Percentiles rank a stretch among this genome's conserved stretches.
phyloP scores from a whole-genome alignment of 2,113 vertebrate genomes.

The Tautogolabrus adspersus region DNA sequence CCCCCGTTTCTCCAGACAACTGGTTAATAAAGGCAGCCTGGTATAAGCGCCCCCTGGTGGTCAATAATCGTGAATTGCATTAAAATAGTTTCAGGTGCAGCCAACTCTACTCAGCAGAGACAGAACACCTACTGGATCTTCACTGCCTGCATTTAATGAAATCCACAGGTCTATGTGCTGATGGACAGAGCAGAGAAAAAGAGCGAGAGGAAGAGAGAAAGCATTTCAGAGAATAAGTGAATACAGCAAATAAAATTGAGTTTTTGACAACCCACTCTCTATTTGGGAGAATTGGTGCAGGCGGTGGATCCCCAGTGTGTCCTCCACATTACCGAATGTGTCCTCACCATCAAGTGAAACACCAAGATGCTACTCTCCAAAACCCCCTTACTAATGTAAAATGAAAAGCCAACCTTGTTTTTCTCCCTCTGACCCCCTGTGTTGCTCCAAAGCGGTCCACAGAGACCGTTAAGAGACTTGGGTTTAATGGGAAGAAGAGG shows the following conservation, averaged over 20 bases:
- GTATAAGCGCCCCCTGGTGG: slow-evolving; percentile 59
- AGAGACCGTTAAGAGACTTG: slow-evolving; percentile 81
- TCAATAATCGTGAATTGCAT: slow-evolving; percentile 8
- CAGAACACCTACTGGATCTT: slow-evolving; percentile 57
- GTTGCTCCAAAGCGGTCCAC: slow-evolving; percentile 80
- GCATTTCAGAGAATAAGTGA: slow-evolving; percentile 12
- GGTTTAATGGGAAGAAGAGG: slow-evolving; percentile 83
- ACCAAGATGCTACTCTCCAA: slow-evolving; percentile 47
- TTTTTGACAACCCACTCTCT: slow-evolving; percentile 19
- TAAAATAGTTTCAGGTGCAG: neutral
- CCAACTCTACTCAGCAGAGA: slow-evolving; percentile 14
- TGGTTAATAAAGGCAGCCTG: neutral
- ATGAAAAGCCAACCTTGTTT: slow-evolving; percentile 80
- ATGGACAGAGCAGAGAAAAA: slow-evolving; percentile 57
- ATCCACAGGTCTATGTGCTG: slow-evolving; percentile 58
- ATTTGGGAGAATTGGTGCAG: slow-evolving; percentile 19
- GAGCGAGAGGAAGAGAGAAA: slow-evolving; percentile 27
- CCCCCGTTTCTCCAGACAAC: slow-evolving; percentile 15
- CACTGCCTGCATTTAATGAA: slow-evolving; percentile 68
- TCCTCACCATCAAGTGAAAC: slow-evolving; percentile 6
- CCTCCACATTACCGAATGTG: slow-evolving; percentile 7
- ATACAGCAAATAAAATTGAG: slow-evolving; percentile 28
- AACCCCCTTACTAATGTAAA: slow-evolving; percentile 73
- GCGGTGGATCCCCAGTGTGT: slow-evolving; percentile 14
- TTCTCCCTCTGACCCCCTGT: slow-evolving; percentile 46